Evolutionary conservation across 2,113 vertebrate species (phyloP).

Genomic region (Puntigrus tetrazona): DNA sequence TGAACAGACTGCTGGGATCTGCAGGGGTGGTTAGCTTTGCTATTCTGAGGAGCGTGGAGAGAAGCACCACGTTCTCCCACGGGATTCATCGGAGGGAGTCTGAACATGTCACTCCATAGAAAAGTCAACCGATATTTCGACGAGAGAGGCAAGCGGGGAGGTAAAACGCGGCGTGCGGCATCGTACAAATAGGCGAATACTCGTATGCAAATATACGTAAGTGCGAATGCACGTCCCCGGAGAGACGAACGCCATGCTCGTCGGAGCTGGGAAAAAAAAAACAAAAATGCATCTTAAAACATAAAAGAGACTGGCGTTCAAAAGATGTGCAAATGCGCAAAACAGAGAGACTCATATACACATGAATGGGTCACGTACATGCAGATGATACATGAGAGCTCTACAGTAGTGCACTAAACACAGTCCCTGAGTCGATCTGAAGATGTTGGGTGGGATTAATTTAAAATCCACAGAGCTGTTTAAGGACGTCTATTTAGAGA

Average conservation of each 20-base stretch:
- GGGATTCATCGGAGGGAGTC: constrained; percentile 39
- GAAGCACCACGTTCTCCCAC: constrained; percentile 33
- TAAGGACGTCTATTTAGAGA: not conserved
- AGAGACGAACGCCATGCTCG: constrained; percentile 5
- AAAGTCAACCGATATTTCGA: constrained; percentile 40
- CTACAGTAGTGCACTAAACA: not conserved
- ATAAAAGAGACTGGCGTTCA: constrained; percentile 18
- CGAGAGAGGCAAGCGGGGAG: constrained; percentile 29
- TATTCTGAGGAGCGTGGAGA: constrained; percentile 22
- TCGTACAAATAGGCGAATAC: constrained; percentile 1
- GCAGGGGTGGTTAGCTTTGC: constrained; percentile 45
- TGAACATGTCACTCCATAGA: constrained; percentile 34
- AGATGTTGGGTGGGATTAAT: constrained; percentile 26
- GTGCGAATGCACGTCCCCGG: not conserved
- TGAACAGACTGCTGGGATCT: constrained; percentile 38
- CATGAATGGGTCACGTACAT: constrained; percentile 24
- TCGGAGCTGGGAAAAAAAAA: not conserved
- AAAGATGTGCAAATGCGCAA: constrained; percentile 35
- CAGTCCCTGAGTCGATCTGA: constrained; percentile 30
- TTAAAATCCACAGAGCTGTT: constrained; percentile 20
- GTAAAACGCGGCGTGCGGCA: not conserved
- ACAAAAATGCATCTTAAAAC: constrained; percentile 24
- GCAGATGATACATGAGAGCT: constrained; percentile 19
- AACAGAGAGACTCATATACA: constrained; percentile 23
- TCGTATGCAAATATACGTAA: not conserved